Evolutionary conservation across 1,140 invertebrate genomes (phyloP).

Genomic region (Riptortus pedestris): DNA sequence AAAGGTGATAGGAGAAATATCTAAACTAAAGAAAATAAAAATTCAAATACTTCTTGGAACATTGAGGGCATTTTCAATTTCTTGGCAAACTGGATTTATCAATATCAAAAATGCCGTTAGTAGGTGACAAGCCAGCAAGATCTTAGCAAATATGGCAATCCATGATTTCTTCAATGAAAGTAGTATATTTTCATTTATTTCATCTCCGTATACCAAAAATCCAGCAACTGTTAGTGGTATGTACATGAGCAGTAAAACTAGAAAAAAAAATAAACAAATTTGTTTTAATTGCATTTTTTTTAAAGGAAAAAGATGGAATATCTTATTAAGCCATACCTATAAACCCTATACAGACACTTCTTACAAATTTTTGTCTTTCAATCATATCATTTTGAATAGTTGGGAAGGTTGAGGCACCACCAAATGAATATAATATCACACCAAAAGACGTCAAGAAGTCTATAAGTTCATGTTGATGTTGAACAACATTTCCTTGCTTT

Average conservation of each 20-base stretch:
- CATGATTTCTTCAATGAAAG: slow-evolving; percentile 40
- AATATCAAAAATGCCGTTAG: slow-evolving; percentile 53
- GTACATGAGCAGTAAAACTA: slow-evolving; percentile 49
- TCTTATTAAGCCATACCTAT: slow-evolving; percentile 40
- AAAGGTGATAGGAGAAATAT: too few species aligned
- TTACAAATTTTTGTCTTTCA: slow-evolving; percentile 45
- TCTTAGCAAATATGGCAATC: slow-evolving; percentile 42
- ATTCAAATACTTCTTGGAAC: too few species aligned
- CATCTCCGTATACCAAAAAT: slow-evolving; percentile 49
- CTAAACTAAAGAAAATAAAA: too few species aligned
- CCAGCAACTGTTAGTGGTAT: slow-evolving; percentile 45
- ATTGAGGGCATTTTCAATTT: slow-evolving; percentile 55
- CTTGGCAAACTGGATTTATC: slow-evolving; percentile 54
- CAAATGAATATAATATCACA: slow-evolving; percentile 54
- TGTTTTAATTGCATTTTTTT: too few species aligned
- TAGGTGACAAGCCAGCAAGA: slow-evolving; percentile 50
- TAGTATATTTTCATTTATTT: slow-evolving; percentile 44
- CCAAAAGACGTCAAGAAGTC: slow-evolving; percentile 54
- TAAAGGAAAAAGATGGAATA: too few species aligned
- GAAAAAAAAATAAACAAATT: slow-evolving; percentile 31
- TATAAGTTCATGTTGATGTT: slow-evolving; percentile 33
- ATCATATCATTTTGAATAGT: slow-evolving; percentile 61
- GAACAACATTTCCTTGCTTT: slow-evolving; percentile 35
- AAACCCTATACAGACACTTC: slow-evolving; percentile 43
- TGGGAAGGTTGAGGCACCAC: slow-evolving; percentile 55